Conservation (phyloP, 1,140 invertebrate genomes). For the Drosophila subobscura region DNA sequence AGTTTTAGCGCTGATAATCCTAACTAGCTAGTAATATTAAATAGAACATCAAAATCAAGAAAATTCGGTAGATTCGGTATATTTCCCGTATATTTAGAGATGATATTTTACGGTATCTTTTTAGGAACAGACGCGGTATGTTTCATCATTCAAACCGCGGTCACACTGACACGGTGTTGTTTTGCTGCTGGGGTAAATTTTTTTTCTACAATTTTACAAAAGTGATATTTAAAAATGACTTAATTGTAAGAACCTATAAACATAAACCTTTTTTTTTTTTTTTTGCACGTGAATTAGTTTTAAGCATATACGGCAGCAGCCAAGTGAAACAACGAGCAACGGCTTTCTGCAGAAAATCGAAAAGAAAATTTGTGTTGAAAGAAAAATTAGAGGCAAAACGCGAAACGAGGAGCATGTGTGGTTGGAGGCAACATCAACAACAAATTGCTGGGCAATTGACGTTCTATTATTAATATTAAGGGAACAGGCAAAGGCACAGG, state of each 20-base stretch:
- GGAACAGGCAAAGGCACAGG: not conserved
- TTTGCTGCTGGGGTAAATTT: conserved; percentile 63
- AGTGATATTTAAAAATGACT: conserved; percentile 54
- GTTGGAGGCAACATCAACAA: not conserved
- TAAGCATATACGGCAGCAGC: conserved; percentile 51
- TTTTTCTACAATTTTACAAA: conserved; percentile 30
- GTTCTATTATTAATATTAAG: too few relatives aligned
- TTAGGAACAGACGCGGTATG: too few relatives aligned
- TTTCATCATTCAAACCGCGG: too few relatives aligned
- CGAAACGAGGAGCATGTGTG: conserved; percentile 13
- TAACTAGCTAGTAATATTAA: too few relatives aligned
- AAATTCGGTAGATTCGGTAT: too few relatives aligned
- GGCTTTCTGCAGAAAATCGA: conserved; percentile 26
- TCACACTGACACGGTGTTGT: conserved; percentile 13
- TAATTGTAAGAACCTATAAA: conserved; percentile 42
- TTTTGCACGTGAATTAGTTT: conserved; percentile 71
- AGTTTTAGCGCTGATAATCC: too few relatives aligned
- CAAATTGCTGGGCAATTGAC: conserved; percentile 19
- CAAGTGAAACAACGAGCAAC: conserved; percentile 82
- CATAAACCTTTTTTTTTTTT: conserved; percentile 56
- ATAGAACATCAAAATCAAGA: too few relatives aligned
- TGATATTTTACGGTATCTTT: too few relatives aligned
- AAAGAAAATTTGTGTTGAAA: conserved; percentile 38
- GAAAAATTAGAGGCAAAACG: conserved; percentile 22
- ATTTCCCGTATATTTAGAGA: too few relatives aligned